phyloP scores from a whole-genome alignment of 2,113 vertebrate species.

The Gavialis gangeticus region DNA sequence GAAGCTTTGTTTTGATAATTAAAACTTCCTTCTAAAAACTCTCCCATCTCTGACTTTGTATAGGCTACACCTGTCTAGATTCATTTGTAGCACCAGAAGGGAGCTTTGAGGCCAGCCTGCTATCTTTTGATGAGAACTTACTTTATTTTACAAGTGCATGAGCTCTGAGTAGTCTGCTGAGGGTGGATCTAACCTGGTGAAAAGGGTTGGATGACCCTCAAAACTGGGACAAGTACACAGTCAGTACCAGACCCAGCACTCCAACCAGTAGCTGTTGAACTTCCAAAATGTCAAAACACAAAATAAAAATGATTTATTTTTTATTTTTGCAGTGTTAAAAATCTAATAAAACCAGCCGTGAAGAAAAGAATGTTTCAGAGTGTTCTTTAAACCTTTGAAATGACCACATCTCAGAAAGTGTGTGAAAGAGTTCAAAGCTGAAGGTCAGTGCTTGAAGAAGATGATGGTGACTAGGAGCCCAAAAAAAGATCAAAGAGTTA shows the following conservation, averaged over 20 bases:
- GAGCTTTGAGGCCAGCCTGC: neutral
- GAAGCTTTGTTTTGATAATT: neutral
- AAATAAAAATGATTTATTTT: neutral
- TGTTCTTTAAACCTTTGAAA: conserved; percentile 27
- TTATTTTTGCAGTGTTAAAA: neutral
- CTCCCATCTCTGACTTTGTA: neutral
- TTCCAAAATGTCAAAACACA: neutral
- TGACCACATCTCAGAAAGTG: neutral
- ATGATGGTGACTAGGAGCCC: conserved; percentile 56
- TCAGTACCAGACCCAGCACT: neutral
- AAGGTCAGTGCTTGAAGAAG: conserved; percentile 67
- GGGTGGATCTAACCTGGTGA: neutral
- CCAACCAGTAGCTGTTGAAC: neutral
- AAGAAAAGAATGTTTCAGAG: neutral
- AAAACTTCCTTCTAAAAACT: conserved; percentile 14
- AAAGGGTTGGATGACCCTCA: conserved; percentile 17
- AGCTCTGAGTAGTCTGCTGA: neutral
- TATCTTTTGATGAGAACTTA: neutral
- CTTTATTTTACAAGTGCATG: conserved; percentile 33
- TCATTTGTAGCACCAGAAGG: conserved; percentile 1
- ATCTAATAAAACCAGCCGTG: neutral
- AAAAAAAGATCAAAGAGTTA: conserved; percentile 68
- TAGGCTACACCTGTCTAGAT: neutral
- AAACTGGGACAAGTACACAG: conserved; percentile 37
- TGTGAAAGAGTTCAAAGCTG: conserved; percentile 22